Conservation (phyloP, 64 coral and sea anemone genomes). For the Catalaphyllia jardinei region DNA sequence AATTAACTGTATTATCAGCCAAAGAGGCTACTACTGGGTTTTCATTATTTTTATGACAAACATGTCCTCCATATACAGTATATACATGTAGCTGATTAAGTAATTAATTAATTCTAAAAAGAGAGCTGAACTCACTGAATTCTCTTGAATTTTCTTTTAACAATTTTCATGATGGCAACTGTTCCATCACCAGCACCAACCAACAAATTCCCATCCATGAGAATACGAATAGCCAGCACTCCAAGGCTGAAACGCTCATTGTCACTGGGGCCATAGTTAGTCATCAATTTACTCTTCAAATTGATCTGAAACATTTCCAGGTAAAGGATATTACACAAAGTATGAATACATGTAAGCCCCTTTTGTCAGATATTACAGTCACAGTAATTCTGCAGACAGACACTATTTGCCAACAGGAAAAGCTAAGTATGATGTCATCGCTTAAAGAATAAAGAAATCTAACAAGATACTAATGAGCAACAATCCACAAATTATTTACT, state of each 20-base stretch:
- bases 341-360: not conserved
- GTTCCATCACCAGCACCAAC: constrained; percentile 97
- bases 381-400: too few relatives aligned
- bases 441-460: not conserved
- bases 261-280: constrained; percentile 64
- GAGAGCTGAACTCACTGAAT: not conserved
- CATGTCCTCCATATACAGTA: not conserved
- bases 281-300: constrained; percentile 60
- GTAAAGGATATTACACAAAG: not conserved
- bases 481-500: too few relatives aligned
- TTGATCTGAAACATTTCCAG: constrained; percentile 50
- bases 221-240: constrained; percentile 68
- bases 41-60: not conserved
- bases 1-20: too few relatives aligned
- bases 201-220: constrained; percentile 79
- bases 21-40: too few relatives aligned
- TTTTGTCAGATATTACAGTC: too few relatives aligned
- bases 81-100: not conserved
- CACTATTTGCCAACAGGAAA: too few relatives aligned
- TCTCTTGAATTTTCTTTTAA: constrained; percentile 5
- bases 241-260: constrained; percentile 89
- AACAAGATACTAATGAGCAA: not conserved
- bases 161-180: constrained; percentile 65
- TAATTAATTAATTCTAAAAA: not conserved
- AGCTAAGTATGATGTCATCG: too few relatives aligned